Conservation (phyloP, 1,140 invertebrate genomes). For the Scaptomyza hsui region DNA sequence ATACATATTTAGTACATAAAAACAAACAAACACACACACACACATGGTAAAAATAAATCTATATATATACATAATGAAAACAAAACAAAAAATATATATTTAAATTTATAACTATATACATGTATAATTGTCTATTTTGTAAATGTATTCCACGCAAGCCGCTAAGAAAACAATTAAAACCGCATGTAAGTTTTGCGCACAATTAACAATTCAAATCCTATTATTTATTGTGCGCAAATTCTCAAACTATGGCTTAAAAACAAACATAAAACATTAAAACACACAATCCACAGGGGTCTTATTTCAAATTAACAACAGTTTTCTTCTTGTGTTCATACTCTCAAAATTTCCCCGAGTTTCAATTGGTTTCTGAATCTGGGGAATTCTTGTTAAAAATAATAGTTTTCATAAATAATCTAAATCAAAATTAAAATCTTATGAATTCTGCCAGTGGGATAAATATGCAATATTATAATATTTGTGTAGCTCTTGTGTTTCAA, state of each 20-base stretch:
- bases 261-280: background rate
- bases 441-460: conserved; percentile 10
- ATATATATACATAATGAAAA: conserved; percentile 37
- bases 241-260: background rate
- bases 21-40: conserved; percentile 2
- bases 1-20: conserved; percentile 38
- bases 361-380: too few relatives aligned
- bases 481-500: conserved; percentile 32
- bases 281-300: background rate
- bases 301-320: background rate
- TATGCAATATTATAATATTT: conserved; percentile 29
- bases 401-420: conserved; percentile 1
- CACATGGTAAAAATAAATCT: conserved; percentile 47
- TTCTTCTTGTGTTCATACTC: too few relatives aligned
- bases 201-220: conserved; percentile 1
- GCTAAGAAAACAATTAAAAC: conserved; percentile 29
- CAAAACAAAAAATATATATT: conserved; percentile 36
- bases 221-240: background rate
- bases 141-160: conserved; percentile 51
- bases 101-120: conserved; percentile 33
- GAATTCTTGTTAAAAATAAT: background rate
- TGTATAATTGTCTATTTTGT: conserved; percentile 61
- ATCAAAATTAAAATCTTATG: conserved; percentile 5
- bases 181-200: conserved; percentile 13
- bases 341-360: background rate